Conservation (phyloP, 2,797 vertebrate species). For the Carapus acus region DNA sequence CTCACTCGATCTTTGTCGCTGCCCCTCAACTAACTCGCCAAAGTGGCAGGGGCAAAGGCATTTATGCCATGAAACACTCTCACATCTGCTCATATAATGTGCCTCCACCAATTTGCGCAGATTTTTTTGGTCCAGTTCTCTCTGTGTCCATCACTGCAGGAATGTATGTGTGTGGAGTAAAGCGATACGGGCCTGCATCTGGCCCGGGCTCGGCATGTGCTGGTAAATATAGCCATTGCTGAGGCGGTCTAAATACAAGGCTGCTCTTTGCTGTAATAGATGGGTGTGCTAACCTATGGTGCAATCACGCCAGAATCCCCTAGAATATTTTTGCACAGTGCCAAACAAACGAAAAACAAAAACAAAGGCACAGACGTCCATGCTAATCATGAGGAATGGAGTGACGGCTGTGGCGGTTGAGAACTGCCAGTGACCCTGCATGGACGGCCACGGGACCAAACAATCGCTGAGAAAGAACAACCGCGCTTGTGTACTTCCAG, state of each 20-base stretch:
- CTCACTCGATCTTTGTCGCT: no score
- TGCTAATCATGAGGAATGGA: conserved; percentile 61
- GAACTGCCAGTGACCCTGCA: conserved; percentile 46
- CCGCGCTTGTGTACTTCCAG: conserved; percentile 9
- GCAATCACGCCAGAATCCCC: conserved; percentile 78
- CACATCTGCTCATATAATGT: no score
- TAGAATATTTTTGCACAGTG: conserved; percentile 73
- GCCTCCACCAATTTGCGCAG: conserved; percentile 27
- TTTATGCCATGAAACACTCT: conserved; percentile 10
- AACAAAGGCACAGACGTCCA: conserved; percentile 62
- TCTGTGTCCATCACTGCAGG: conserved; percentile 45
- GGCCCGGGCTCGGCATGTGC: conserved; percentile 67
- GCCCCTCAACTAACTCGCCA: background rate
- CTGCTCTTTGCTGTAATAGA: conserved; percentile 80
- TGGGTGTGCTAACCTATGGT: conserved; percentile 83
- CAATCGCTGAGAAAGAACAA: conserved; percentile 4
- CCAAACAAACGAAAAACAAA: conserved; percentile 76
- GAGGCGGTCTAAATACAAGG: conserved; percentile 85
- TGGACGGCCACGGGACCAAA: conserved; percentile 14
- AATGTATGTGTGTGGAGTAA: conserved; percentile 62
- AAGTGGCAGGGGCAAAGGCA: background rate
- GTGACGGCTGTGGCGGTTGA: conserved; percentile 60
- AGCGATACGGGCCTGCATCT: conserved; percentile 50
- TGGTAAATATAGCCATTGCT: conserved; percentile 84
- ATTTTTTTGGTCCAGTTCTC: conserved; percentile 33